A percentile compares a stretch with the other conserved stretches of the same genome.
phyloP scores from a whole-genome alignment of 2,113 vertebrate species.

The Nycticryphes semicollaris region DNA sequence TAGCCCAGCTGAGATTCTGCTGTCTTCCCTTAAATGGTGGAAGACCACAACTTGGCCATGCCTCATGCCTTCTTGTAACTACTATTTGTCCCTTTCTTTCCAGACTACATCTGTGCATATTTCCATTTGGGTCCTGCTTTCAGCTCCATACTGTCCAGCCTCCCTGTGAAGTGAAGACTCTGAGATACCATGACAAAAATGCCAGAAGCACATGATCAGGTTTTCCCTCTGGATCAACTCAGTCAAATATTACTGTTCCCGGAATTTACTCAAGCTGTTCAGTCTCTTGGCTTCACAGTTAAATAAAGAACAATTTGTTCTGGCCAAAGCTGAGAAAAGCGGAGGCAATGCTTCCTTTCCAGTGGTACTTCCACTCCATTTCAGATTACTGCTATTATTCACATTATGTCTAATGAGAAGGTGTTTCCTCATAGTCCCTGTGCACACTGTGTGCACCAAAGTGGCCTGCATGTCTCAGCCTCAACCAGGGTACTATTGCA shows the following conservation, averaged over 20 bases:
- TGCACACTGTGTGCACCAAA: background rate
- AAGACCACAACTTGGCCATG: background rate
- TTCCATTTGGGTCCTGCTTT: background rate
- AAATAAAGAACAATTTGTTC: background rate
- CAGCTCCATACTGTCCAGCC: background rate
- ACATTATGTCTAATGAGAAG: background rate
- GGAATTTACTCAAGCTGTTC: background rate
- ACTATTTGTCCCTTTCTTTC: background rate
- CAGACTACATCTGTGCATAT: background rate
- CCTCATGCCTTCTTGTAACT: background rate
- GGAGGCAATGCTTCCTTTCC: background rate
- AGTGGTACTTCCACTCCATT: background rate
- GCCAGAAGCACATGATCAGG: background rate
- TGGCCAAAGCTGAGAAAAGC: background rate
- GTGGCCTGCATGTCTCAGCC: background rate
- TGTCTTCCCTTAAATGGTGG: background rate
- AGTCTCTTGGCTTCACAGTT: background rate
- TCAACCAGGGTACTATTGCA: background rate
- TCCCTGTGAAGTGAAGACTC: background rate
- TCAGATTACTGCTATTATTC: background rate
- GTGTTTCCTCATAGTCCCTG: fast-evolving
- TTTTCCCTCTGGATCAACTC: background rate
- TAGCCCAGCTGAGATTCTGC: background rate
- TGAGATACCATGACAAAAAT: background rate
- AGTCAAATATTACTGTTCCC: background rate